These are phyloP conservation scores for Disparrhopalites patrizii DNA, from an alignment of 2,888 invertebrate genomes.

Conservation along the genomic window DNA sequence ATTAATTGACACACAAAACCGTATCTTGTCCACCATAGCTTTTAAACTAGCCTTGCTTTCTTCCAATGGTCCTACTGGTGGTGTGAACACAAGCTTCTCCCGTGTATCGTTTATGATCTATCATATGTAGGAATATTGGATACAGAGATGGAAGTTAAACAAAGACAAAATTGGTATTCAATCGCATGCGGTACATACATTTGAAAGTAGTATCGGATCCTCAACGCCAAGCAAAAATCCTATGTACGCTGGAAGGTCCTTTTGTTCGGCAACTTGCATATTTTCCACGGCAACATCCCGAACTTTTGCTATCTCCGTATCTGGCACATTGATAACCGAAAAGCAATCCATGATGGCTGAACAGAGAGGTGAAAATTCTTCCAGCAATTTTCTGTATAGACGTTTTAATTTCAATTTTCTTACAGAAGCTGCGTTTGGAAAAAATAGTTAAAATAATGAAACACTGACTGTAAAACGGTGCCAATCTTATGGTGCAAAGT, in stretches of 20 bases:
- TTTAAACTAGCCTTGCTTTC: neutral
- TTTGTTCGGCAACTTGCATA: slow-evolving; percentile 11
- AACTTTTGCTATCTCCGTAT: slow-evolving; percentile 11
- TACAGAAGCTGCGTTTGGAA: neutral
- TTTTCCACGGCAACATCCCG: slow-evolving; percentile 17
- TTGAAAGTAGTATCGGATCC: neutral
- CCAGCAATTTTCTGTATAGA: slow-evolving; percentile 17
- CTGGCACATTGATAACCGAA: slow-evolving; percentile 17
- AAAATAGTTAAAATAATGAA: neutral
- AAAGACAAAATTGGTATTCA: too few relatives aligned
- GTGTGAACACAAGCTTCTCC: slow-evolving; percentile 20
- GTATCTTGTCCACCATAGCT: slow-evolving; percentile 15
- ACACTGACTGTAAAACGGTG: slow-evolving; percentile 3
- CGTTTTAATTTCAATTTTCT: neutral
- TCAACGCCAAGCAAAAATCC: slow-evolving; percentile 18
- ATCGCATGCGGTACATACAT: too few relatives aligned
- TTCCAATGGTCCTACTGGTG: neutral
- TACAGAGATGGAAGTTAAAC: neutral
- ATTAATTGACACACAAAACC: slow-evolving; percentile 18
- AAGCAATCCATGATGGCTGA: slow-evolving; percentile 22
- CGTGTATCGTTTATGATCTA: slow-evolving; percentile 17
- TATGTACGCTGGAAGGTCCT: slow-evolving; percentile 16
- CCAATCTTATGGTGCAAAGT: slow-evolving; percentile 8
- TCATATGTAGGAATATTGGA: neutral
- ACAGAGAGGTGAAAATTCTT: slow-evolving; percentile 22